Evolutionary conservation across 2,797 vertebrate species (phyloP), one percentile per base, ranked within the genome.

Genomic region (Smutsia temminckii): DNA sequence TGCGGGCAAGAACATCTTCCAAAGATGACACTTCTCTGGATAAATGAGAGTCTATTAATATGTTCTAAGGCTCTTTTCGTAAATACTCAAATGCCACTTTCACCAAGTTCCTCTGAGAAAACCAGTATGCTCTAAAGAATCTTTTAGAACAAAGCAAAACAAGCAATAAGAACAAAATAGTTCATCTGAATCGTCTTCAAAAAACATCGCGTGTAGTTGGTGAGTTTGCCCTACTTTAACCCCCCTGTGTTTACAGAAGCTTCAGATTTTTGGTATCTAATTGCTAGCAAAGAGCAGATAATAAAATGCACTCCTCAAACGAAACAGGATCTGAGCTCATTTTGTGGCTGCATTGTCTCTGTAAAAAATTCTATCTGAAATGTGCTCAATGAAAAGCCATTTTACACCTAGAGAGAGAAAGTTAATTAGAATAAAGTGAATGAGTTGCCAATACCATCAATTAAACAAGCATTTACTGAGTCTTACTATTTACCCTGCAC

Each of bases 271-370:
- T 83, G 74, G 40, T 85, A 57, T 93, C 84, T 95, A 96, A 95
- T 96, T 96, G 85, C 92, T 84, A 94, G 55, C 74, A 95, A 95
- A 96, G 18, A 84, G 42, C 37, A 84, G 91, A 96, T 91, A 95
- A 96, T 95, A 95, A 96, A 97, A 97, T 88, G 71, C n/a, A 57
- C 88, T 94, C 81, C 84, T 95, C 95, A 96, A 92, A 78, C 74
- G 49, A 89, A 96, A 94, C 55, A 84, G 72, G 51, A 95, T 94
- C 90, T 96, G 69, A 46, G 51, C 95, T 96, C 69, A 91, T 94
- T 96, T 89, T 80, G 85, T 51, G 61, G 46, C 66, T 94, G 59
- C 69, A 81, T 78, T 96, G 55, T 96, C 89, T 93, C 23, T 89
- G 42, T 94, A 59, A 95, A 92, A 85, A 63, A 40, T 77, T 71